These are phyloP conservation scores for Drosophila mulleri DNA, from an alignment of 2,888 invertebrate species.

Conservation along the genomic window DNA sequence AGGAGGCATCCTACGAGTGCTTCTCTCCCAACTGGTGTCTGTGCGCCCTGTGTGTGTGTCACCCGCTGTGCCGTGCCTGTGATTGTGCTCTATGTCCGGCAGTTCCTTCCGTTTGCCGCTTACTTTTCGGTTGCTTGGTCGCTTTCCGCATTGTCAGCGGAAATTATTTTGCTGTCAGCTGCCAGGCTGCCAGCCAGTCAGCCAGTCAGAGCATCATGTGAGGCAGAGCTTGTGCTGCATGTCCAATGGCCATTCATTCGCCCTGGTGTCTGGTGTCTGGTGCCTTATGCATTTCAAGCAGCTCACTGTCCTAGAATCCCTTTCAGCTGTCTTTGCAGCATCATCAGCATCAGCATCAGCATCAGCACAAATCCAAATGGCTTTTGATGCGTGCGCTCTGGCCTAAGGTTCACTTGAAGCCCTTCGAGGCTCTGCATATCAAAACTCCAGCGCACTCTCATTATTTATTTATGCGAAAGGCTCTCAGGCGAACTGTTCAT, in stretches of 20 bases:
- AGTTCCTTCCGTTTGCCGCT: slow-evolving; percentile 17
- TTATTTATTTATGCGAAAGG: slow-evolving; percentile 72
- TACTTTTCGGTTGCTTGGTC: slow-evolving; percentile 10
- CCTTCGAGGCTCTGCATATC: slow-evolving; percentile 28
- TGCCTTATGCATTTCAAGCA: slow-evolving; percentile 49
- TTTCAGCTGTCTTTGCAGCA: slow-evolving; percentile 7
- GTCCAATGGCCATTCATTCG: slow-evolving; percentile 27
- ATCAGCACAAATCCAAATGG: slow-evolving; percentile 49
- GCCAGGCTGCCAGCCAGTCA: slow-evolving; percentile 27
- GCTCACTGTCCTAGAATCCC: slow-evolving; percentile 13
- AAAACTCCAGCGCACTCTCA: slow-evolving; percentile 52
- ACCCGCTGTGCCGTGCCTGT: slow-evolving; percentile 4
- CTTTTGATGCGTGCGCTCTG: slow-evolving; percentile 29
- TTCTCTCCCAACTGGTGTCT: background rate
- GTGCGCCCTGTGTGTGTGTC: background rate
- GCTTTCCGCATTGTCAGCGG: slow-evolving; percentile 63
- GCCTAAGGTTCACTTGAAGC: slow-evolving; percentile 15
- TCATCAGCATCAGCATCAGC: slow-evolving; percentile 49
- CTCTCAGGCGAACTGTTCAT: slow-evolving; percentile 25
- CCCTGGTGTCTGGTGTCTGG: slow-evolving; percentile 20
- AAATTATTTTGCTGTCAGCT: slow-evolving; percentile 69
- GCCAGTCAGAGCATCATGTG: slow-evolving; percentile 1
- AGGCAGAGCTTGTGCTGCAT: slow-evolving; percentile 21
- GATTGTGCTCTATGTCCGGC: background rate
- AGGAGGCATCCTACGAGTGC: background rate